Evolutionary conservation across 53 echinoderm and acorn worm species (phyloP).

Genomic region (Apostichopus leukothele): DNA sequence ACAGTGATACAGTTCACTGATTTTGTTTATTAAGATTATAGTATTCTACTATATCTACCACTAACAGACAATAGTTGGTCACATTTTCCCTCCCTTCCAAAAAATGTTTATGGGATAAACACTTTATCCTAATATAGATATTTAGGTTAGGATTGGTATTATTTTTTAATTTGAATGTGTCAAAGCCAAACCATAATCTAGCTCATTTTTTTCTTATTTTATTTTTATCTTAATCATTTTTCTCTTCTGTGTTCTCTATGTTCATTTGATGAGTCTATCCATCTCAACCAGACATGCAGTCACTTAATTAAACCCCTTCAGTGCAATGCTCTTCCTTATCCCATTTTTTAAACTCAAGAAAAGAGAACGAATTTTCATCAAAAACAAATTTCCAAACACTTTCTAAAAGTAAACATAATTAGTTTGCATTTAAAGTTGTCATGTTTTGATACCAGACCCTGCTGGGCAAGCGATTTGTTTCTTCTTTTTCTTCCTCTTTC

Average conservation of each 20-base stretch:
- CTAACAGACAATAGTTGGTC: too few relatives aligned
- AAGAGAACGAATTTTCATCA: conserved; percentile 22
- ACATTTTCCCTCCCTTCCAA: too few relatives aligned
- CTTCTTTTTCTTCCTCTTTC: background rate
- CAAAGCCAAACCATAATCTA: background rate
- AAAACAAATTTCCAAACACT: conserved; percentile 34
- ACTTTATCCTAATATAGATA: too few relatives aligned
- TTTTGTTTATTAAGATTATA: too few relatives aligned
- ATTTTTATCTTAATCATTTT: background rate
- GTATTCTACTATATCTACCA: too few relatives aligned
- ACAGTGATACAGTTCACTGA: too few relatives aligned
- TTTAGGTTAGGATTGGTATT: too few relatives aligned
- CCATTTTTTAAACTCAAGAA: background rate
- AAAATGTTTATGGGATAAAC: too few relatives aligned
- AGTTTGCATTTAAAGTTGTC: conserved; percentile 31
- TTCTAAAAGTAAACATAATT: conserved; percentile 38
- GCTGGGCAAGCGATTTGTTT: conserved; percentile 30
- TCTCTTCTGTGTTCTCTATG: background rate
- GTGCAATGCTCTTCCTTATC: background rate
- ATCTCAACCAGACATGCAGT: background rate
- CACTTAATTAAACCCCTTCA: background rate
- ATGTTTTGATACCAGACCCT: conserved; percentile 35
- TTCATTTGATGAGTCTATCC: background rate
- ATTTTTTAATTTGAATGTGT: too few relatives aligned
- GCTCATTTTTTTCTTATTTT: background rate